Evolutionary conservation across 2,797 vertebrate genomes (phyloP).

Genomic region (Sitta carolinensis): DNA sequence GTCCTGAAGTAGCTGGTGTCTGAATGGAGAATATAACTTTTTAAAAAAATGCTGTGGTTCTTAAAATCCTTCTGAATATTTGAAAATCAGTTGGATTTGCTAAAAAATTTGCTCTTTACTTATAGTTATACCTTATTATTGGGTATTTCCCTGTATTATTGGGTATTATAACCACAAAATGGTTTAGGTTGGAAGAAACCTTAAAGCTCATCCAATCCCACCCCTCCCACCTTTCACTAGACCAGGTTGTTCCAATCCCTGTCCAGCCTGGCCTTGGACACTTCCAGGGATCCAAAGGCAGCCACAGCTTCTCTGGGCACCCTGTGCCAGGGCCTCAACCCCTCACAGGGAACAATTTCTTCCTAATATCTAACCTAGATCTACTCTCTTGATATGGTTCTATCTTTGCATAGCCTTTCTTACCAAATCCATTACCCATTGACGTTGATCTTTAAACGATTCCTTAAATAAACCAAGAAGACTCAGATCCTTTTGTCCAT

Average conservation of each 20-base stretch:
- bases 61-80: neutral
- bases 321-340: neutral
- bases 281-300: neutral
- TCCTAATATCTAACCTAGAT: neutral
- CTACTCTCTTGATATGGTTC: neutral
- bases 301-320: neutral
- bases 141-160: neutral
- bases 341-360: neutral
- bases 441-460: neutral
- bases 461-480: neutral
- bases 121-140: neutral
- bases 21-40: neutral
- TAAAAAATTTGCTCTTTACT: neutral
- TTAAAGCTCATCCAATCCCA: neutral
- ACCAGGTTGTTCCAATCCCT: fast-evolving
- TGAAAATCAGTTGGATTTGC: neutral
- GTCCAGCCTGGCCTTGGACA: neutral
- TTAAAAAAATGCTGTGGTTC: neutral
- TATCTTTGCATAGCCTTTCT: neutral
- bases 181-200: neutral
- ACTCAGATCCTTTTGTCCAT: neutral
- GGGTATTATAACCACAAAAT: neutral
- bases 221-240: neutral
- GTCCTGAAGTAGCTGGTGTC: neutral
- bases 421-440: neutral